Conservation (phyloP, 2,797 vertebrate species). For the Paratrypauchen microcephalus region DNA sequence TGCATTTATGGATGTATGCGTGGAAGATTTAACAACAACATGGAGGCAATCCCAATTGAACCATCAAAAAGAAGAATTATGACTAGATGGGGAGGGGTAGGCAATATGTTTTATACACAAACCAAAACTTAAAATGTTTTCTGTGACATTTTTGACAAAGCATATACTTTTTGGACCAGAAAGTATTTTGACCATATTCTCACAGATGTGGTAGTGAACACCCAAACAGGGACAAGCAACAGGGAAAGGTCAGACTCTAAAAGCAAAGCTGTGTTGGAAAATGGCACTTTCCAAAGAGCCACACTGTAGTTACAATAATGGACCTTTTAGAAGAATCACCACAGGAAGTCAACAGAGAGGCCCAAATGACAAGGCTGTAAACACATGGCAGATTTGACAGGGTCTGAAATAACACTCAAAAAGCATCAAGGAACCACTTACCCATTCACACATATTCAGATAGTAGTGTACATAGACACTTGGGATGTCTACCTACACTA, state of each 20-base stretch:
- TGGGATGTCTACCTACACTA: too few relatives aligned
- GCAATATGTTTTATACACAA: not conserved
- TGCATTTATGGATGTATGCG: too few relatives aligned
- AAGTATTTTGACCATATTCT: constrained; percentile 45
- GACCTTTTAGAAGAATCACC: constrained; percentile 50
- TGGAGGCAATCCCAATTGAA: too few relatives aligned
- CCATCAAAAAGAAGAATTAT: too few relatives aligned
- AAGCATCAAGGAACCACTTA: too few relatives aligned
- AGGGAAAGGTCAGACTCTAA: constrained; percentile 61
- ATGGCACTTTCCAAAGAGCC: constrained; percentile 30
- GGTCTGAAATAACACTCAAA: too few relatives aligned
- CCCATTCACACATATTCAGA: too few relatives aligned
- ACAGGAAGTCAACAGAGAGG: constrained; percentile 26
- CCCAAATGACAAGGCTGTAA: constrained; percentile 35
- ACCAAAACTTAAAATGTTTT: not conserved
- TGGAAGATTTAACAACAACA: too few relatives aligned
- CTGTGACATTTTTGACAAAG: constrained; percentile 29
- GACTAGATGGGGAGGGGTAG: too few relatives aligned
- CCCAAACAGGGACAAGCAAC: constrained; percentile 16
- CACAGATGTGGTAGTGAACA: constrained; percentile 14
- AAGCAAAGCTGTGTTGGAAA: constrained; percentile 64
- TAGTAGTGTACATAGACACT: too few relatives aligned
- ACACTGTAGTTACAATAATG: constrained; percentile 49
- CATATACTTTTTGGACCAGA: constrained; percentile 27
- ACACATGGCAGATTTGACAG: not conserved